Evolutionary conservation across 2,888 invertebrate genomes (phyloP), one percentile per base, ranked within the genome.

Genomic region (Apamea sordens): DNA sequence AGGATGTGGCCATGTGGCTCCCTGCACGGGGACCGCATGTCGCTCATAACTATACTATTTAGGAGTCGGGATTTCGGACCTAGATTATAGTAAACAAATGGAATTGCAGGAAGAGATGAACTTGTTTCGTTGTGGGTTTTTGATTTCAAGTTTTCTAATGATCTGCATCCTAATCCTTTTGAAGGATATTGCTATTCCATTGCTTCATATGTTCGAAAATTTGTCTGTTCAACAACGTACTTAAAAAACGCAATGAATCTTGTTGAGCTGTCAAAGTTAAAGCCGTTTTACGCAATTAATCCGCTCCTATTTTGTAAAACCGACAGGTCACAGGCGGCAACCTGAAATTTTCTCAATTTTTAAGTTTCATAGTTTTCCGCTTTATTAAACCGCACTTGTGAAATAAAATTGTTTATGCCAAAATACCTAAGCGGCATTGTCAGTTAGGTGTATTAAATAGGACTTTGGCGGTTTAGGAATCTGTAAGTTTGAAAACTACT

Each of bases 1-100:
- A 95, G 95, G 95, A 95, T 95, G 95, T 95, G 91, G 90, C 90
- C 83, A 95, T 94, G 94, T 94, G 91, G 89, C 90, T 80, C 86
- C 90, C 89, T 82, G 89, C 89, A 61, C 89, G 89, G 89, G 90
- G 86, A 68, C 86, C 87, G 87, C 86, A 88, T 90, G 92, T 88
- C 91, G 88, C 83, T 93, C 93, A 94, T 92, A 93, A 93, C 92
- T 91, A 80, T 64, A 78, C 44, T 83, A 86, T 90, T 88, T 86
- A 88, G 87, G 86, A 83, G 84, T 87, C 88, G 85, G 84, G 86
- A 86, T 85, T 71, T 85, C 67, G 76, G 79, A 87, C 88, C 90
- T 89, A 90, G 82, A 88, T 91, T 85, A 83, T 80, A 84, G 85
- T 85, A 88, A 86, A 87, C 88, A 69, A 79, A 85, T 77, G 32